Evolutionary conservation across 2,113 vertebrate genomes (phyloP).

Genomic region (Melanostigma gelatinosum): DNA sequence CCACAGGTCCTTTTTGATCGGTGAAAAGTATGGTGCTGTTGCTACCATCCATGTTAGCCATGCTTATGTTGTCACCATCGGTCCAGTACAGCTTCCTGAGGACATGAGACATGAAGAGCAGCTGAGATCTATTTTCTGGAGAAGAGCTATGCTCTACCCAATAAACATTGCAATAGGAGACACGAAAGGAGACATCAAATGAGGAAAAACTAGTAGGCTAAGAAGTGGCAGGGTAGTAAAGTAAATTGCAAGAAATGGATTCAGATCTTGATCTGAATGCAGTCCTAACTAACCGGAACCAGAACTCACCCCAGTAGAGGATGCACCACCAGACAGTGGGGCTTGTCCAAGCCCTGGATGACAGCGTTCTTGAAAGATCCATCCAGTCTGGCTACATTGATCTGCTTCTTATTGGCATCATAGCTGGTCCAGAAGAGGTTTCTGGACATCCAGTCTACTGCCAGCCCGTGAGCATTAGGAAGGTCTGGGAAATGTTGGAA

Average conservation of each 20-base stretch:
- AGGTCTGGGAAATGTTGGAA: constrained; percentile 83
- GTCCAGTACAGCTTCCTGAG: constrained; percentile 96
- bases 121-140: not conserved
- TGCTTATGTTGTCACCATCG: constrained; percentile 93
- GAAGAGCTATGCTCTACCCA: not conserved
- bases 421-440: constrained; percentile 99
- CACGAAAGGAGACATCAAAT: not conserved
- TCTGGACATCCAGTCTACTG: constrained; percentile 97
- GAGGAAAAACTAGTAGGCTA: not conserved
- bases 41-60: constrained; percentile 95
- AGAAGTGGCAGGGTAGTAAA: not conserved
- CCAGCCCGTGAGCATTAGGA: constrained; percentile 93
- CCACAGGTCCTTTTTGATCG: constrained; percentile 92
- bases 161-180: not conserved
- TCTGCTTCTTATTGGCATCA: constrained; percentile 95
- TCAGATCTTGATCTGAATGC: not conserved
- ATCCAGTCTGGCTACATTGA: constrained; percentile 94
- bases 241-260: not conserved
- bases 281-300: not conserved
- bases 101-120: not conserved
- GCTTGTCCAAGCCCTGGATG: constrained; percentile 94
- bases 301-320: constrained; percentile 88
- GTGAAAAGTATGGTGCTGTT: constrained; percentile 89
- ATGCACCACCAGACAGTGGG: constrained; percentile 92
- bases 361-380: constrained; percentile 97